phyloP scores from a whole-genome alignment of 1,140 invertebrate species.

The Plectrocnemia conspersa region DNA sequence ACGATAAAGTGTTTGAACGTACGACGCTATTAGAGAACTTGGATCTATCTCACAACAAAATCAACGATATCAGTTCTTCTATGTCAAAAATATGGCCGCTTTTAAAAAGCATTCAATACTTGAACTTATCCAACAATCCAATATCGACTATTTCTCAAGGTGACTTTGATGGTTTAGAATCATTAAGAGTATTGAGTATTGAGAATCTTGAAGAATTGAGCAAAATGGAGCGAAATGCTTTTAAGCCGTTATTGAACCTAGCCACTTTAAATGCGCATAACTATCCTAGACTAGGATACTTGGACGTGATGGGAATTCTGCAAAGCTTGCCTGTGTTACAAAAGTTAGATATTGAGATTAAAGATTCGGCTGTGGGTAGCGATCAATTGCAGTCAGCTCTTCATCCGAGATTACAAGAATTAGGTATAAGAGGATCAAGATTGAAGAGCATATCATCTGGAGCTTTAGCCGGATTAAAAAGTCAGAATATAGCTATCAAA shows the following conservation, averaged over 20 bases:
- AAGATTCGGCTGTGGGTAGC: constrained; percentile 73
- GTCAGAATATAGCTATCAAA: constrained; percentile 62
- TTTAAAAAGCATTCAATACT: constrained; percentile 59
- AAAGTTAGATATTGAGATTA: constrained; percentile 77
- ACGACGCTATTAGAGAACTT: constrained; percentile 73
- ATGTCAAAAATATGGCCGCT: constrained; percentile 61
- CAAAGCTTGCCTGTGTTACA: constrained; percentile 65
- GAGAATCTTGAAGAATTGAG: constrained; percentile 63
- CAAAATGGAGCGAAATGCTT: constrained; percentile 78
- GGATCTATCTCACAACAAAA: constrained; percentile 71
- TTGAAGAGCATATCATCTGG: constrained; percentile 76
- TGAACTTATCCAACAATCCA: constrained; percentile 78
- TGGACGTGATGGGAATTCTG: constrained; percentile 76
- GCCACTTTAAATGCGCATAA: constrained; percentile 64
- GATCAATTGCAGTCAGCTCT: constrained; percentile 75
- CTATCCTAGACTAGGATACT: constrained; percentile 72
- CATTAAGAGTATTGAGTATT: constrained; percentile 62
- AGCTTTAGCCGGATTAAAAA: constrained; percentile 74
- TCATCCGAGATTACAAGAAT: constrained; percentile 69
- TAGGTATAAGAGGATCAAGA: constrained; percentile 70
- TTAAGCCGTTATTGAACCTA: constrained; percentile 66
- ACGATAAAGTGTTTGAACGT: constrained; percentile 64
- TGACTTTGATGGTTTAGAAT: constrained; percentile 66
- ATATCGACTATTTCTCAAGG: constrained; percentile 65
- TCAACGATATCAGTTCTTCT: constrained; percentile 56